Percentiles rank a stretch among this genome's conserved stretches.
phyloP scores from a whole-genome alignment of 2,113 vertebrate species.

The Hippoglossus stenolepis region DNA sequence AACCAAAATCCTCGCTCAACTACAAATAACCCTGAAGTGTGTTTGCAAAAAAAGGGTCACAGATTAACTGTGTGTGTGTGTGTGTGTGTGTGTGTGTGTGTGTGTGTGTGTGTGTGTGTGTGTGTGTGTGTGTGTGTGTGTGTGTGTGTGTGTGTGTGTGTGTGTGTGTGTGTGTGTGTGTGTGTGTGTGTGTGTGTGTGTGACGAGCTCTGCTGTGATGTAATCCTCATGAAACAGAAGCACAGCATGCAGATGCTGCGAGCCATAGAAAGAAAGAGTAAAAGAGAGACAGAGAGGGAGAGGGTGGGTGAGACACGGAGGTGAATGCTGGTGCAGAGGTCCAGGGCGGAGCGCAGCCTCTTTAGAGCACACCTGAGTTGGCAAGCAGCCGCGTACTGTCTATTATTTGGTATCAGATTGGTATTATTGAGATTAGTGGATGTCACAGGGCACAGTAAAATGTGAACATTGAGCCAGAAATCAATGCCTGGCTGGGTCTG shows the following conservation, averaged over 20 bases:
- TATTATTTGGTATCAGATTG: conserved; percentile 71
- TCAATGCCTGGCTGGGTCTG: conserved; percentile 59
- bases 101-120: conserved; percentile 30
- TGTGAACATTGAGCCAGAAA: conserved; percentile 66
- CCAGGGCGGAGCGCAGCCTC: conserved; percentile 34
- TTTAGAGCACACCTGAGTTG: conserved; percentile 60
- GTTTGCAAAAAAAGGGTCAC: conserved; percentile 39
- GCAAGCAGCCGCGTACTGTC: conserved; percentile 54
- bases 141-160: conserved; percentile 30
- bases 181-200: conserved; percentile 14
- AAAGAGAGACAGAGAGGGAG: conserved; percentile 19
- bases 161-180: neutral
- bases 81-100: no score
- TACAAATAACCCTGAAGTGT: conserved; percentile 51
- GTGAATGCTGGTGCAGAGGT: conserved; percentile 37
- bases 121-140: conserved; percentile 28
- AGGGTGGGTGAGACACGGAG: conserved; percentile 24
- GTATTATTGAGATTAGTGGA: conserved; percentile 75
- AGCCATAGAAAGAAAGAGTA: conserved; percentile 33
- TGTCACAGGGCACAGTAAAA: conserved; percentile 70
- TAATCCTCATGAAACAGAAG: conserved; percentile 79
- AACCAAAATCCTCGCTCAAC: conserved; percentile 20
- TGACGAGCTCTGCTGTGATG: conserved; percentile 74
- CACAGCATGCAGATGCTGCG: conserved; percentile 57
- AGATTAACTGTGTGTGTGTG: conserved; percentile 37